These are phyloP conservation scores for Odobenus rosmarus DNA, from an alignment of 2,113 vertebrate species.

Conservation along the genomic window DNA sequence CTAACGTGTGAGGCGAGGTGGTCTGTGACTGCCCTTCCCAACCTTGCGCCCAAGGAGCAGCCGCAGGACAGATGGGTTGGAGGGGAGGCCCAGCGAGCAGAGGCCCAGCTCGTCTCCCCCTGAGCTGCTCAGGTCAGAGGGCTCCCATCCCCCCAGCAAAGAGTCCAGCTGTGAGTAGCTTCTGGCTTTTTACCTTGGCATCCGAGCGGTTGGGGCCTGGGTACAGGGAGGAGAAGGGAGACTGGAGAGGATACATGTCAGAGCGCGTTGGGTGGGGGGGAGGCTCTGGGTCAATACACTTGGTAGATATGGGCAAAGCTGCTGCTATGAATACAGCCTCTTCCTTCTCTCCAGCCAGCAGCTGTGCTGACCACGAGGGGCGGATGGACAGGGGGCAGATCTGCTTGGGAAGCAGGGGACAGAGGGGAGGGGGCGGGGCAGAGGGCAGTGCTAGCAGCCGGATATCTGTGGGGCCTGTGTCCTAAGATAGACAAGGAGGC, in stretches of 20 bases:
- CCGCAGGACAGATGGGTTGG: background rate
- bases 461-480: background rate
- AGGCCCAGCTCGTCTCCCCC: background rate
- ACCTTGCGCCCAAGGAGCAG: accelerated
- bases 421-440: too few relatives aligned
- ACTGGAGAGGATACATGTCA: background rate
- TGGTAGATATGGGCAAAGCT: background rate
- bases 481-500: background rate
- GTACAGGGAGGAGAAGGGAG: background rate
- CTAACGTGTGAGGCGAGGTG: background rate
- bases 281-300: background rate
- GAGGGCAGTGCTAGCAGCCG: background rate
- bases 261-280: background rate
- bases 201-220: background rate
- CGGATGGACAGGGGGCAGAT: background rate
- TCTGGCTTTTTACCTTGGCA: background rate
- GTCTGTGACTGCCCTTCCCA: background rate
- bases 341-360: background rate
- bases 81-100: background rate
- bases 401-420: background rate
- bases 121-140: background rate
- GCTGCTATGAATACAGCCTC: background rate
- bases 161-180: background rate
- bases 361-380: background rate
- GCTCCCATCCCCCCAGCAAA: background rate